Conservation (phyloP, 2,888 invertebrate genomes). For the Rhopalosiphum nymphaeae region DNA sequence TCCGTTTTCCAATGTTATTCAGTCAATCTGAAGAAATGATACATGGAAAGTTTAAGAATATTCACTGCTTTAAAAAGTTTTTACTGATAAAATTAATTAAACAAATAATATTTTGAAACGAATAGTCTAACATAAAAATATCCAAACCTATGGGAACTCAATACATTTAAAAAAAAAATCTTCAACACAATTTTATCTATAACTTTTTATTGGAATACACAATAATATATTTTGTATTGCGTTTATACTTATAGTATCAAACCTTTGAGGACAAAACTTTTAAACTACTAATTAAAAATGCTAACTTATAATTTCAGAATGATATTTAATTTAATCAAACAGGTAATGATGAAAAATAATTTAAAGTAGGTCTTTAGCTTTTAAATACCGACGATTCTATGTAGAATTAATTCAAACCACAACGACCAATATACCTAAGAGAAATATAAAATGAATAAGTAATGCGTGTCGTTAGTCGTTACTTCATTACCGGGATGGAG, state of each 20-base stretch:
- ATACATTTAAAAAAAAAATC: background rate
- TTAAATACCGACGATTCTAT: background rate
- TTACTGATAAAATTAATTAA: background rate
- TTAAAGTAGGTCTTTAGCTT: background rate
- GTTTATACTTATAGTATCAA: background rate
- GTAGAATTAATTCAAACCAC: background rate
- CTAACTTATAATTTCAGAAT: background rate
- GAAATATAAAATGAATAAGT: background rate
- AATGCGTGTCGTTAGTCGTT: background rate
- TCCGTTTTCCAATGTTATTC: background rate
- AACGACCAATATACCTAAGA: background rate
- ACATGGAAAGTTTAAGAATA: background rate
- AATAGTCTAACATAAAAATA: background rate
- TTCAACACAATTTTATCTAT: background rate
- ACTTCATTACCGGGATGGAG: background rate
- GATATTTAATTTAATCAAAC: background rate
- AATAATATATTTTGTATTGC: background rate
- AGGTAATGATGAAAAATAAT: background rate
- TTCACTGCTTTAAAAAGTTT: background rate
- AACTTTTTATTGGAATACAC: background rate
- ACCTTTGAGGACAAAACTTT: background rate
- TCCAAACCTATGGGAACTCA: background rate
- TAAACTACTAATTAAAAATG: background rate
- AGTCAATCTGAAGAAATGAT: background rate
- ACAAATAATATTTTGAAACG: background rate